Evolutionary conservation across 2,888 invertebrate species (phyloP).

Genomic region (Drosophila sordidapex): DNA sequence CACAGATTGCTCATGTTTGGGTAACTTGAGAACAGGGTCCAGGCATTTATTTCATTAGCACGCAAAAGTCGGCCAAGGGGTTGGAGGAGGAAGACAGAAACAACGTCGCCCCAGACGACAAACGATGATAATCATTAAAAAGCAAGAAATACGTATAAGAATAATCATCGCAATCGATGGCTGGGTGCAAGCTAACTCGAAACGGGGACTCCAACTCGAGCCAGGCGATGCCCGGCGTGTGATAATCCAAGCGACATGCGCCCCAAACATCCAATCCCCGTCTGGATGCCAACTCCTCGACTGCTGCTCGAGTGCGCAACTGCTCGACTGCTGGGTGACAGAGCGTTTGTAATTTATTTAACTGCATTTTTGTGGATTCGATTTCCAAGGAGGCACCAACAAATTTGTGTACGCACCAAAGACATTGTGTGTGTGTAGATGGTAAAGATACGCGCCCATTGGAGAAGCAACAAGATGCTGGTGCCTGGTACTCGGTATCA

Average conservation of each 20-base stretch:
- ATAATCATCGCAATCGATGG: slow-evolving; percentile 60
- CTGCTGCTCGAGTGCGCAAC: not conserved
- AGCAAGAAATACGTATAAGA: slow-evolving; percentile 55
- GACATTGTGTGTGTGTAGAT: slow-evolving; percentile 48
- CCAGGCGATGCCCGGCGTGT: slow-evolving; percentile 63
- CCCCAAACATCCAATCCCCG: slow-evolving; percentile 40
- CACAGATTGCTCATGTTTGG: slow-evolving; percentile 72
- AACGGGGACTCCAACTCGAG: slow-evolving; percentile 7
- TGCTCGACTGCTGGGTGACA: slow-evolving; percentile 73
- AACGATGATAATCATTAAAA: slow-evolving; percentile 67
- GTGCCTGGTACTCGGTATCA: slow-evolving; percentile 52
- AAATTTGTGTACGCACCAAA: slow-evolving; percentile 73
- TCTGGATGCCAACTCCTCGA: slow-evolving; percentile 21
- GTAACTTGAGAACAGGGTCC: slow-evolving; percentile 75
- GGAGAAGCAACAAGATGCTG: slow-evolving; percentile 65
- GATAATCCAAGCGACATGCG: slow-evolving; percentile 76
- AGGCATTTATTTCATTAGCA: slow-evolving; percentile 81
- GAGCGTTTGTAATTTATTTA: slow-evolving; percentile 80
- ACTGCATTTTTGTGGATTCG: slow-evolving; percentile 82
- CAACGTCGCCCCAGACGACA: slow-evolving; percentile 33
- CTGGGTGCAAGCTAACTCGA: slow-evolving; percentile 22
- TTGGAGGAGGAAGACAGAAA: not conserved
- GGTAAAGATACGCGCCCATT: slow-evolving; percentile 66
- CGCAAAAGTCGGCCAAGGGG: slow-evolving; percentile 50
- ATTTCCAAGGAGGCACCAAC: slow-evolving; percentile 66